A percentile compares a stretch with the other conserved stretches of the same genome.
These are phyloP conservation scores for Serranus cabrilla DNA, from an alignment of 2,797 vertebrate species.

Conservation along the genomic window DNA sequence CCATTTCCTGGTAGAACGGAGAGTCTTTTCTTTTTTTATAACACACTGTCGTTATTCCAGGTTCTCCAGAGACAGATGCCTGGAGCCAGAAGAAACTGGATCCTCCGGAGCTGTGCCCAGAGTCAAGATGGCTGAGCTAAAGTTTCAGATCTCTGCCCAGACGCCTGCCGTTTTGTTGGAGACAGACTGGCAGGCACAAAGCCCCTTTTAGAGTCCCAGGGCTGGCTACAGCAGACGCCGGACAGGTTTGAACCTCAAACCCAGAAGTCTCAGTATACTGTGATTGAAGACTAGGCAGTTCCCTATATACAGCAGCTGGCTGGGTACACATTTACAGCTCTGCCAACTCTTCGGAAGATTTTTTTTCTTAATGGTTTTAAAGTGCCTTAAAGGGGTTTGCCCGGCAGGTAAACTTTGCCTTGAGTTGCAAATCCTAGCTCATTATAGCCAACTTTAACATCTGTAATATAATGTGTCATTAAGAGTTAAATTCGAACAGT, in stretches of 20 bases:
- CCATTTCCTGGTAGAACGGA: slow-evolving; percentile 60
- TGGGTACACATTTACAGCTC: slow-evolving; percentile 30
- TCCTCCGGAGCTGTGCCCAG: slow-evolving; percentile 46
- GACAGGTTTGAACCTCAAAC: slow-evolving; percentile 25
- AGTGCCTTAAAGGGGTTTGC: slow-evolving; percentile 64
- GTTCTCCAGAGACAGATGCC: slow-evolving; percentile 58
- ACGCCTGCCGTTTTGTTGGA: slow-evolving; percentile 49
- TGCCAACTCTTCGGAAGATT: slow-evolving; percentile 34
- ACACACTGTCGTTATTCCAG: slow-evolving; percentile 36
- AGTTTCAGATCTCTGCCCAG: slow-evolving; percentile 63
- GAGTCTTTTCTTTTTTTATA: background rate
- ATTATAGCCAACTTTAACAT: slow-evolving; percentile 19
- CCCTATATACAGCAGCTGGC: slow-evolving; percentile 27
- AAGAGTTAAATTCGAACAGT: slow-evolving; percentile 24
- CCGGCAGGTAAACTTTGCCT: slow-evolving; percentile 37
- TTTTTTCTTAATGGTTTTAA: slow-evolving; percentile 56
- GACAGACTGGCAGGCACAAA: slow-evolving; percentile 68
- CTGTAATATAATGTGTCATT: slow-evolving; percentile 10
- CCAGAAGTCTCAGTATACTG: slow-evolving; percentile 27
- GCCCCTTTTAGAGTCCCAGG: slow-evolving; percentile 35
- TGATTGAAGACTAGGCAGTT: slow-evolving; percentile 29
- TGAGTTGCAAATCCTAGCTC: slow-evolving; percentile 26
- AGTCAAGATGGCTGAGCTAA: slow-evolving; percentile 41
- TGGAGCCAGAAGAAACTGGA: slow-evolving; percentile 71
- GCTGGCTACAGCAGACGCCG: slow-evolving; percentile 42